These are phyloP conservation scores for Lamellibrachia columna DNA, from an alignment of 2,888 invertebrate species.

Conservation along the genomic window DNA sequence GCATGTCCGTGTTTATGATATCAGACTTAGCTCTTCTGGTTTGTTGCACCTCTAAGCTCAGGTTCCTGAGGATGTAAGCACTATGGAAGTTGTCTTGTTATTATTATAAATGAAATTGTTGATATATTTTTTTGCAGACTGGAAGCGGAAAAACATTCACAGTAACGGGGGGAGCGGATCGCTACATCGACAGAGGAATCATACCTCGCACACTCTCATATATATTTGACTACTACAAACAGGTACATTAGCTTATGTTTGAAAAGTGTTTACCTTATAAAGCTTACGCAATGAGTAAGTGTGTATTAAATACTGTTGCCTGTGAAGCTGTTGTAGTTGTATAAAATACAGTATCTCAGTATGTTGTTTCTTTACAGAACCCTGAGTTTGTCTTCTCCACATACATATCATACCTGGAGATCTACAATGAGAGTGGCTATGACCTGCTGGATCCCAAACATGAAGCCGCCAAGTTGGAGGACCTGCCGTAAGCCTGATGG, in stretches of 20 bases:
- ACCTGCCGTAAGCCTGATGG: constrained; percentile 60
- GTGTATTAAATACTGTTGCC: too few species aligned
- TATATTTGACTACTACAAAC: constrained; percentile 60
- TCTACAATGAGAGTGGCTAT: constrained; percentile 66
- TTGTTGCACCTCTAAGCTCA: too few species aligned
- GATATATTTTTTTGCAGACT: constrained; percentile 52
- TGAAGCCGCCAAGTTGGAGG: constrained; percentile 65
- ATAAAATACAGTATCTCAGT: not conserved
- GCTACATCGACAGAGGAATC: constrained; percentile 63
- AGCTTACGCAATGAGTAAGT: too few species aligned
- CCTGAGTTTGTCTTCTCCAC: constrained; percentile 57
- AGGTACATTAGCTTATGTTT: constrained; percentile 45
- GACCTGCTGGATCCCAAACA: constrained; percentile 66
- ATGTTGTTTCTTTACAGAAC: constrained; percentile 48
- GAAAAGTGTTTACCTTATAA: not conserved
- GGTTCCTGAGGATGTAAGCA: too few species aligned
- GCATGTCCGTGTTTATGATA: too few species aligned
- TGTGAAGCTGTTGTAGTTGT: not conserved
- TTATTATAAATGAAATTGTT: not conserved
- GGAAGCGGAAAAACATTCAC: constrained; percentile 67
- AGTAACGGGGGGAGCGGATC: constrained; percentile 65
- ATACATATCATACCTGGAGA: constrained; percentile 66
- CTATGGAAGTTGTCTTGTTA: too few species aligned
- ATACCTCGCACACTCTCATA: constrained; percentile 65
- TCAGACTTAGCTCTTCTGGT: too few species aligned